Base-by-base conservation (phyloP, 1,140 invertebrate species). In the Grapholita molesta region DNA sequence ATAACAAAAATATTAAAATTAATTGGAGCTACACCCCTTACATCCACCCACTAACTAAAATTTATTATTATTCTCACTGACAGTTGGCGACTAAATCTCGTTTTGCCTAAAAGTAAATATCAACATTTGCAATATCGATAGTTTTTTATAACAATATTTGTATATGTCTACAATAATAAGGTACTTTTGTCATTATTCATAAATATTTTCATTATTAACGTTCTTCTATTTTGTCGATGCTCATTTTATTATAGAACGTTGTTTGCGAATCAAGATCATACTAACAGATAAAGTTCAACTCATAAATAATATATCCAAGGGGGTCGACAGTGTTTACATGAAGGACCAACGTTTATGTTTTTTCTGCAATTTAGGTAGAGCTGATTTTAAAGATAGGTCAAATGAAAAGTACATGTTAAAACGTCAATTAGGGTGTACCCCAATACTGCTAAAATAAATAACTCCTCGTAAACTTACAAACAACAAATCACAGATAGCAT, bases 401-500 rank as follows among this genome's bases (percentile, higher is more conserved):
- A 28, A 28, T 3, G 1, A 30, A 30, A 61, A 12, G 15, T 15
- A 32, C 55, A 61, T 28, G n/a, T n/a, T n/a, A n/a, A 61, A 61
- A 61, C 53, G 25, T n/a, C 5, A 25, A 25, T 30, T 25, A 30
- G 15, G 55, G 55, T 28, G 24, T 28, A 30, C 4, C 11, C 15
- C 55, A 30, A 61, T 61, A 61, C 55, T 61, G 55, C 24, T 70
- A 78, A 75, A 86, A 83, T 84, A 83, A 88, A 89, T 89, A 84
- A 87, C 76, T 77, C 72, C 69, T 77, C 78, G 21, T 52, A 55
- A 77, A 75, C 83, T 87, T 86, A 87, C 72, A 76, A 80, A 77
- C 82, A 88, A 81, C 83, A 78, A 91, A 91, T 91, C 89, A 91
- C 89, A 91, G 86, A 89, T 88, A 89, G 75, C 80, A 70, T 84